Evolutionary conservation across 2,113 vertebrate genomes (phyloP).

Genomic region (Protobothrops flavoviridis): DNA sequence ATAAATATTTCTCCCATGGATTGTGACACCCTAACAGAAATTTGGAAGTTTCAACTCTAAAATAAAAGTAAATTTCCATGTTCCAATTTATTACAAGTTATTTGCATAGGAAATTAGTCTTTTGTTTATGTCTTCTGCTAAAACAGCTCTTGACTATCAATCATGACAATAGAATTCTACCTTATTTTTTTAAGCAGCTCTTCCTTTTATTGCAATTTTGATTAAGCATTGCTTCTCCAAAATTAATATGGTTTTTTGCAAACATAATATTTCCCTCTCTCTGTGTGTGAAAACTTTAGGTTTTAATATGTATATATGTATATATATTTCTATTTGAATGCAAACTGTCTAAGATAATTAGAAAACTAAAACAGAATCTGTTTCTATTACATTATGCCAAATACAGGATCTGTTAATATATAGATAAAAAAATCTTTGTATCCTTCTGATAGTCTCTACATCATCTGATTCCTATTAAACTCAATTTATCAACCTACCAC

Average conservation of each 20-base stretch:
- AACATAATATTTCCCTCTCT: conserved; percentile 32
- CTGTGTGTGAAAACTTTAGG: conserved; percentile 46
- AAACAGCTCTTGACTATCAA: neutral
- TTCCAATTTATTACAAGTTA: neutral
- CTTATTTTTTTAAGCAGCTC: conserved; percentile 9
- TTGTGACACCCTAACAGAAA: neutral
- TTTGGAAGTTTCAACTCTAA: neutral
- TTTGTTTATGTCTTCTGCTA: conserved; percentile 2
- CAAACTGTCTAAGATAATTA: conserved; percentile 66
- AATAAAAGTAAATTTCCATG: neutral
- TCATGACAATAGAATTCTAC: conserved; percentile 12
- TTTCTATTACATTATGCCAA: conserved; percentile 58
- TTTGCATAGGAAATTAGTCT: conserved; percentile 19
- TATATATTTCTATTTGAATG: conserved; percentile 67
- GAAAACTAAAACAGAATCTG: conserved; percentile 59
- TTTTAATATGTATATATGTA: conserved; percentile 45
- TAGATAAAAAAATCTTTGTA: conserved; percentile 54
- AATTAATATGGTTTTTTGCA: conserved; percentile 51
- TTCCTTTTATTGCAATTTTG: conserved; percentile 41
- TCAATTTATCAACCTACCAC: conserved; percentile 20
- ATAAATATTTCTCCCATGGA: neutral
- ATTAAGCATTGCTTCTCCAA: conserved; percentile 22
- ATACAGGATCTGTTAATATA: conserved; percentile 56
- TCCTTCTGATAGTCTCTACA: conserved; percentile 46
- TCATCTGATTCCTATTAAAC: conserved; percentile 65